phyloP scores from a whole-genome alignment of 2,113 vertebrate genomes.

The Phoenicopterus ruber region DNA sequence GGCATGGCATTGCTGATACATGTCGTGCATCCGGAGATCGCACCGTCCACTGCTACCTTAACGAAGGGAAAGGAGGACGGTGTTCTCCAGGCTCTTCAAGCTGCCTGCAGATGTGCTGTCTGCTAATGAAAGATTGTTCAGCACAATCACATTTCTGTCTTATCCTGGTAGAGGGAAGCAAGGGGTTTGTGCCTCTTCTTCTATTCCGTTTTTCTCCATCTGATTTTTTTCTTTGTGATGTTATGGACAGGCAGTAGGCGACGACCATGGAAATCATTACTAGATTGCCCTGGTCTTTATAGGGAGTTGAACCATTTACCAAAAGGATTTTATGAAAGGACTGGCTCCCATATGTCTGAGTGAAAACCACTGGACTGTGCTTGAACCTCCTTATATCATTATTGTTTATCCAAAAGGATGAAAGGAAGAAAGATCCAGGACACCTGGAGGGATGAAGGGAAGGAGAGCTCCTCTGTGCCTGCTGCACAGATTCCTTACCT shows the following conservation, averaged over 20 bases:
- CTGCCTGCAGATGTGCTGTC: neutral
- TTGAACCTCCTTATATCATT: constrained; percentile 5
- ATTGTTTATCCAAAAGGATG: constrained; percentile 31
- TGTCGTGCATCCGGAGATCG: neutral
- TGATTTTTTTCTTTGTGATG: neutral
- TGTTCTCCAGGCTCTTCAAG: neutral
- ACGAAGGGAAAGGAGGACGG: neutral
- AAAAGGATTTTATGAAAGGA: neutral
- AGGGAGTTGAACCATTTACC: neutral
- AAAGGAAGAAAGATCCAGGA: constrained; percentile 28
- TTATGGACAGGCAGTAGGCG: neutral
- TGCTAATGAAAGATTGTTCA: neutral
- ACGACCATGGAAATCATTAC: neutral
- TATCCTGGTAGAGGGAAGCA: neutral
- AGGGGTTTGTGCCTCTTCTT: neutral
- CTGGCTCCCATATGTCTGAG: constrained; percentile 7
- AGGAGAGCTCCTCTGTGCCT: neutral
- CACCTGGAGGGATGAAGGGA: constrained; percentile 10
- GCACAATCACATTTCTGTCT: neutral
- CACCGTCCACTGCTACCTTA: neutral
- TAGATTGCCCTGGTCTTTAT: neutral
- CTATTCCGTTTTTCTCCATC: neutral
- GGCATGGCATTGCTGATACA: accelerated
- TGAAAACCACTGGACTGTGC: neutral
- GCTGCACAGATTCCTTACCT: neutral